Evolutionary conservation across 2,113 vertebrate species (phyloP).

Genomic region (Toxotes chatareus): DNA sequence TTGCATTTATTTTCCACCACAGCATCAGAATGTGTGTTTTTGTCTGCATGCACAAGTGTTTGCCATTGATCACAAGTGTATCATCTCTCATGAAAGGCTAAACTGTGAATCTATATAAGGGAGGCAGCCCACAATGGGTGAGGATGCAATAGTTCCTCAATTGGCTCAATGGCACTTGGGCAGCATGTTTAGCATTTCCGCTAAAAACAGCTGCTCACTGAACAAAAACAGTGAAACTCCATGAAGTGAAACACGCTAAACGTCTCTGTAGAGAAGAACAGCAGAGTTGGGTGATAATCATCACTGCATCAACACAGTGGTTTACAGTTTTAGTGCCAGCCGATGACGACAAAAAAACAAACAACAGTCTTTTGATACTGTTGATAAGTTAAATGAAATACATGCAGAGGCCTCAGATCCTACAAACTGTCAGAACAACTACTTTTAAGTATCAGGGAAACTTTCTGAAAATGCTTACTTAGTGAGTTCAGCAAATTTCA

Average conservation of each 20-base stretch:
- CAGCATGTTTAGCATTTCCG: not conserved
- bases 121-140: not conserved
- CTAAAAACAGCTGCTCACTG: not conserved
- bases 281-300: not conserved
- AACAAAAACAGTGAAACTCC: not conserved
- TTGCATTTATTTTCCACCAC: not conserved
- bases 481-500: not conserved
- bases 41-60: not conserved
- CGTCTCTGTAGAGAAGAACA: not conserved
- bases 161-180: not conserved
- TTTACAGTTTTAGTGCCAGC: no score
- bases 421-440: not conserved
- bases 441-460: not conserved
- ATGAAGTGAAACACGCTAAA: not conserved
- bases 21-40: not conserved
- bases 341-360: no score
- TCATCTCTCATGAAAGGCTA: not conserved
- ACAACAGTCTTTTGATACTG: not conserved
- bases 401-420: not conserved
- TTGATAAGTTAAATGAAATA: not conserved
- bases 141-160: not conserved
- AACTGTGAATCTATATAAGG: no score
- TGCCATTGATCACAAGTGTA: not conserved
- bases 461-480: not conserved
- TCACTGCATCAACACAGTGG: not conserved